Conservation (phyloP, 2,113 vertebrate species). For the Chauna torquata region DNA sequence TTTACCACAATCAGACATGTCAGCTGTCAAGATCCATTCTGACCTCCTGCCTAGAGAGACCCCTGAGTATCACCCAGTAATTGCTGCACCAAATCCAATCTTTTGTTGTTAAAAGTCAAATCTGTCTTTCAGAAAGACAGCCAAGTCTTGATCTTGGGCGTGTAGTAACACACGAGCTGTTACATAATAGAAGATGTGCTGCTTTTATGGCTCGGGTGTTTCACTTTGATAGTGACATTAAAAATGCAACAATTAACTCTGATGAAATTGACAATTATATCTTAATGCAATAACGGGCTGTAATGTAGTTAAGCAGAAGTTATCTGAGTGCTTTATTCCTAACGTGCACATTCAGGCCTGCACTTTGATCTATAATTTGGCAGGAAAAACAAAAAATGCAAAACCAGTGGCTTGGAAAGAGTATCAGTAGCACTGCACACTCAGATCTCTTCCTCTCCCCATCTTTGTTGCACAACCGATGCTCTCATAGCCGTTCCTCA, state of each 20-base stretch:
- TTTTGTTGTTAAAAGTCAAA: not conserved
- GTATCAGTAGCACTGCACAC: not conserved
- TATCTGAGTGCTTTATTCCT: not conserved
- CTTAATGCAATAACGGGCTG: constrained; percentile 33
- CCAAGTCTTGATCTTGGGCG: not conserved
- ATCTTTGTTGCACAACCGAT: not conserved
- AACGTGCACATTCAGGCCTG: not conserved
- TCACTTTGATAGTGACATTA: constrained; percentile 23
- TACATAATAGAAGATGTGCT: not conserved
- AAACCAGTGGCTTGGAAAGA: not conserved
- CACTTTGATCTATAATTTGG: constrained; percentile 24
- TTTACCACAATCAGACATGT: not conserved
- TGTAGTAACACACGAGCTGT: not conserved
- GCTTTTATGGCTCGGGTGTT: not conserved
- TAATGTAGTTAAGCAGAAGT: constrained; percentile 36
- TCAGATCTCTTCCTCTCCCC: not conserved
- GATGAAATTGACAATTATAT: constrained; percentile 54
- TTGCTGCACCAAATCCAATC: not conserved
- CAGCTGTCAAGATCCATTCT: not conserved
- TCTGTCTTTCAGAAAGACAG: not conserved
- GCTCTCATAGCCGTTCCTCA: not conserved
- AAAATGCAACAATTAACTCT: constrained; percentile 59
- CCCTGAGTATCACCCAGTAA: not conserved
- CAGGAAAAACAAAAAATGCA: not conserved
- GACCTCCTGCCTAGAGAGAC: not conserved